Conservation (phyloP, 92 coral and sea anemone genomes). For the Umimayanthus kanabou region DNA sequence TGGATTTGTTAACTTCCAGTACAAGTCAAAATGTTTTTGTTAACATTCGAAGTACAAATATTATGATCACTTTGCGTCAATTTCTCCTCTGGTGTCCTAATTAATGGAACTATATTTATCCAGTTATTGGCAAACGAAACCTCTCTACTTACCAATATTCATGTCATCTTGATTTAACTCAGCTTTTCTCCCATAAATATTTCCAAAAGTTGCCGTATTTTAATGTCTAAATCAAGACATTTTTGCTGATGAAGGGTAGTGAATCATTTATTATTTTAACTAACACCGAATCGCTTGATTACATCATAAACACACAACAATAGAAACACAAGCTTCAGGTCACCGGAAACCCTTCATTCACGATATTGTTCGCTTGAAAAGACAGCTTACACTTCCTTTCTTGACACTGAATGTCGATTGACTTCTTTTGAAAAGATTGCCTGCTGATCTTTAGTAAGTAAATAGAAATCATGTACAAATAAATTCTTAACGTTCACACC, state of each 20-base stretch:
- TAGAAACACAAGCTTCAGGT: conserved; percentile 25
- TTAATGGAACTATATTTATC: not conserved
- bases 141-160: not conserved
- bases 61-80: not conserved
- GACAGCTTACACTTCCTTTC: not conserved
- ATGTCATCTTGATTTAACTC: not conserved
- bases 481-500: too few species aligned
- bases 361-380: not conserved
- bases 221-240: conserved; percentile 5
- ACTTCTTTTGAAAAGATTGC: not conserved
- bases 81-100: too few species aligned
- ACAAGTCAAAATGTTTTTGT: not conserved
- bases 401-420: not conserved
- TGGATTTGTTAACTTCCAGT: not conserved
- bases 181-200: not conserved
- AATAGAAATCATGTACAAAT: too few species aligned
- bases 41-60: not conserved
- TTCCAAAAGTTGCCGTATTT: not conserved
- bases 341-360: conserved; percentile 8
- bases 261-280: conserved; percentile 21
- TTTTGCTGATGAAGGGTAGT: conserved; percentile 11
- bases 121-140: too few species aligned
- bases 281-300: conserved; percentile 7
- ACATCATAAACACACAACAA: conserved; percentile 20
- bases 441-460: not conserved